phyloP scores from a whole-genome alignment of 2,113 vertebrate genomes.

The Astur gentilis region DNA sequence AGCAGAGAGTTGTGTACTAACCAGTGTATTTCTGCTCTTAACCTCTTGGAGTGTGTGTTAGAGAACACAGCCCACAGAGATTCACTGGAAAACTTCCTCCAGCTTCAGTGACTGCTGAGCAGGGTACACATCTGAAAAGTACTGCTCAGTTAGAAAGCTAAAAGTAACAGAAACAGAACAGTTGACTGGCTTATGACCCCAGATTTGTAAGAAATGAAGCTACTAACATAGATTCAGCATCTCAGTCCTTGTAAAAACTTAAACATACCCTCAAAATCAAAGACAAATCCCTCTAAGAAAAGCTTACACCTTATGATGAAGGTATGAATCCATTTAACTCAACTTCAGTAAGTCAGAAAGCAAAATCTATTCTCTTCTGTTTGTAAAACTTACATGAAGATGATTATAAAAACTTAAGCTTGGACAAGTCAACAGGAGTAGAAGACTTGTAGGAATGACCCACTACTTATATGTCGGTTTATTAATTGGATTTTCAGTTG shows the following conservation, averaged over 20 bases:
- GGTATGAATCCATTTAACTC: neutral
- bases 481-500: neutral
- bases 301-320: neutral
- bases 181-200: neutral
- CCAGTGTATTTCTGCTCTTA: neutral
- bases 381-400: neutral
- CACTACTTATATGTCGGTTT: neutral
- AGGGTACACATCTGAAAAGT: neutral
- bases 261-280: neutral
- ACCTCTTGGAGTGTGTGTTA: neutral
- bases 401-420: neutral
- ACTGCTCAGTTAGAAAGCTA: neutral
- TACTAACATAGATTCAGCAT: neutral
- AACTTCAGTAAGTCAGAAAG: neutral
- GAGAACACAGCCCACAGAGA: neutral
- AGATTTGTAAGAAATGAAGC: neutral
- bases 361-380: neutral
- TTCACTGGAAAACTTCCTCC: neutral
- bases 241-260: neutral
- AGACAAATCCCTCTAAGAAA: neutral
- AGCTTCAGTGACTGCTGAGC: neutral
- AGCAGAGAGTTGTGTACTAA: neutral
- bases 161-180: neutral
- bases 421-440: neutral
- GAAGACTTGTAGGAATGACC: neutral